A percentile compares a stretch with the other conserved stretches of the same genome.
Conservation (phyloP, 2,113 vertebrate genomes). For the Cephalopterus ornatus region DNA sequence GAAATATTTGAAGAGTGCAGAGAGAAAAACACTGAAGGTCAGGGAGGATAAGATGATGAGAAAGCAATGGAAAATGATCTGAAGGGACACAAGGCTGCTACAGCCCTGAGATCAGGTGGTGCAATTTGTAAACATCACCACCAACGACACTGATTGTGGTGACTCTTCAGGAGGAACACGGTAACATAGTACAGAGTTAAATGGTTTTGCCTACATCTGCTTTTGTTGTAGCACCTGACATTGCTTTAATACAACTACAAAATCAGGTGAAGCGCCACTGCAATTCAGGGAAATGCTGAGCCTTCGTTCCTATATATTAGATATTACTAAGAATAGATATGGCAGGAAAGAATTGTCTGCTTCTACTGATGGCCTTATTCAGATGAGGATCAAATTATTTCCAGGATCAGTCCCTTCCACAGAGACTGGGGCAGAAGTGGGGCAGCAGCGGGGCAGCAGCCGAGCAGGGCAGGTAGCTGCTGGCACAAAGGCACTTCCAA, state of each 20-base stretch:
- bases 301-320: fast-evolving
- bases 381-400: not conserved
- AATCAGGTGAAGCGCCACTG: not conserved
- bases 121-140: not conserved
- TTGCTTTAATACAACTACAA: not conserved
- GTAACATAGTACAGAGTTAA: not conserved
- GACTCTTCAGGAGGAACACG: not conserved
- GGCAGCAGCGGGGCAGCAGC: not conserved
- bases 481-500: not conserved
- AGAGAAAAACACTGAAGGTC: not conserved
- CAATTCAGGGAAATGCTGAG: not conserved
- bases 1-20: not conserved
- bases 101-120: not conserved
- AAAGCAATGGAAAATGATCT: not conserved
- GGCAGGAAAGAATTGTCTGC: not conserved
- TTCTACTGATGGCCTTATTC: not conserved
- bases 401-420: not conserved
- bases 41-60: not conserved
- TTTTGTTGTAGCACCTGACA: fast-evolving
- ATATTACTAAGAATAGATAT: not conserved
- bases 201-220: not conserved
- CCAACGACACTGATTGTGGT: not conserved
- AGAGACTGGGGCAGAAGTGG: not conserved
- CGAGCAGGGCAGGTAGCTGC: not conserved
- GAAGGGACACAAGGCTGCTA: not conserved